Conservation (phyloP, 1,140 invertebrate species). For the Arctopsyche grandis region DNA sequence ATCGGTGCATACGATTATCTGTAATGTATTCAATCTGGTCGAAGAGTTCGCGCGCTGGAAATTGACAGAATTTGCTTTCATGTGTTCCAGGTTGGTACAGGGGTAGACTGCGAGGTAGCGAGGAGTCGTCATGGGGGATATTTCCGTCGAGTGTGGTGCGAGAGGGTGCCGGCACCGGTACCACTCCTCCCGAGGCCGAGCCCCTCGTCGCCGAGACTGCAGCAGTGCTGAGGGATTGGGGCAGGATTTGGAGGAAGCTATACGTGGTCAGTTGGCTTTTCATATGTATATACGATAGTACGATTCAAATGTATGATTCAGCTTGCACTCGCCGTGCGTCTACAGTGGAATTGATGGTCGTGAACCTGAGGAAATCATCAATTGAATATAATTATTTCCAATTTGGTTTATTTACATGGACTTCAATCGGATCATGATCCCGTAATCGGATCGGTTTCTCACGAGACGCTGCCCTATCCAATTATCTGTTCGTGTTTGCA, state of each 20-base stretch:
- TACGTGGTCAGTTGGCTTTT: slow-evolving; percentile 77
- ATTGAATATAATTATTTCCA: slow-evolving; percentile 28
- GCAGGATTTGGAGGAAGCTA: slow-evolving; percentile 87
- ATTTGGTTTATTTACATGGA: slow-evolving; percentile 14
- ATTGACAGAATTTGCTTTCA: too few relatives aligned
- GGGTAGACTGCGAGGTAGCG: slow-evolving; percentile 73
- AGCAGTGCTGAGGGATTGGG: slow-evolving; percentile 92
- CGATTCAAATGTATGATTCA: background rate
- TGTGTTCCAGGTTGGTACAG: slow-evolving; percentile 80
- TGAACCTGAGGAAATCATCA: slow-evolving; percentile 30
- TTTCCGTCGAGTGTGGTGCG: slow-evolving; percentile 73
- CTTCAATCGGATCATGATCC: background rate
- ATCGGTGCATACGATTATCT: too few relatives aligned
- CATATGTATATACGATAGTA: slow-evolving; percentile 41
- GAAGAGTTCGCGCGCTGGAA: background rate
- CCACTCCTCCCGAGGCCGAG: slow-evolving; percentile 79
- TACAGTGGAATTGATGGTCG: background rate
- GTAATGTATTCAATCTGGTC: too few relatives aligned
- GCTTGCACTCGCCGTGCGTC: background rate
- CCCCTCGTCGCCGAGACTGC: slow-evolving; percentile 91
- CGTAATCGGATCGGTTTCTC: background rate
- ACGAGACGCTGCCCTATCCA: too few relatives aligned
- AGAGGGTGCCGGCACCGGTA: slow-evolving; percentile 60
- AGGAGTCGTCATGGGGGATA: slow-evolving; percentile 84
- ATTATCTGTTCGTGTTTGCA: too few relatives aligned